phyloP scores from a whole-genome alignment of 2,888 invertebrate species.

The Therioaphis trifolii region DNA sequence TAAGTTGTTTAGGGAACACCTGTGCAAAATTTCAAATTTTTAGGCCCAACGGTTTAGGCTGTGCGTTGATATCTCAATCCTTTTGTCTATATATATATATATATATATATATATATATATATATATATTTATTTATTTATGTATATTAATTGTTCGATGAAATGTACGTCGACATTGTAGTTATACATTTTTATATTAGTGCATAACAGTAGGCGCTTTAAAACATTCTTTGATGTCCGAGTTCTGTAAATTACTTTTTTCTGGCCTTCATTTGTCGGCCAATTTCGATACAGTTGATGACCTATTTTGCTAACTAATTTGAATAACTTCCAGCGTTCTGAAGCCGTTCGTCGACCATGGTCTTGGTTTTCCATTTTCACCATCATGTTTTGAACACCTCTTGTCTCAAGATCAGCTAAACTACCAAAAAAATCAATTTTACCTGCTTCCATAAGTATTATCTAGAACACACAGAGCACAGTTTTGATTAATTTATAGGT shows the following conservation, averaged over 20 bases:
- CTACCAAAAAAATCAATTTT: conserved; percentile 55
- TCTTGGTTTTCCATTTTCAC: conserved; percentile 63
- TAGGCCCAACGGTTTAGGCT: no score
- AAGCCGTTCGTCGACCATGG: conserved; percentile 68
- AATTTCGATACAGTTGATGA: conserved; percentile 54
- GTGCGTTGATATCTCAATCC: no score
- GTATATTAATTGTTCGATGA: no score
- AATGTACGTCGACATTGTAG: no score
- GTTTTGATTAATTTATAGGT: no score
- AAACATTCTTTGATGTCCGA: neutral
- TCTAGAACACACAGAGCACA: conserved; percentile 52
- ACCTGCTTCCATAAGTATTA: conserved; percentile 60
- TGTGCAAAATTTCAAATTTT: no score
- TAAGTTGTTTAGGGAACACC: no score
- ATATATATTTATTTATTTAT: no score
- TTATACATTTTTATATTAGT: no score
- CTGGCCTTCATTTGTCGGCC: conserved; percentile 39
- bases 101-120: no score
- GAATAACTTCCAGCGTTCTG: conserved; percentile 71
- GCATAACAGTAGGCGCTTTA: no score
- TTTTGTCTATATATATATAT: no score
- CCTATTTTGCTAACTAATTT: conserved; percentile 69
- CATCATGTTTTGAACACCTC: conserved; percentile 58
- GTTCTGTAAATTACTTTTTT: conserved; percentile 32
- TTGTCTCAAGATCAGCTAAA: conserved; percentile 46